Conservation (phyloP, 2,113 vertebrate species). For the Nibea albiflora region DNA sequence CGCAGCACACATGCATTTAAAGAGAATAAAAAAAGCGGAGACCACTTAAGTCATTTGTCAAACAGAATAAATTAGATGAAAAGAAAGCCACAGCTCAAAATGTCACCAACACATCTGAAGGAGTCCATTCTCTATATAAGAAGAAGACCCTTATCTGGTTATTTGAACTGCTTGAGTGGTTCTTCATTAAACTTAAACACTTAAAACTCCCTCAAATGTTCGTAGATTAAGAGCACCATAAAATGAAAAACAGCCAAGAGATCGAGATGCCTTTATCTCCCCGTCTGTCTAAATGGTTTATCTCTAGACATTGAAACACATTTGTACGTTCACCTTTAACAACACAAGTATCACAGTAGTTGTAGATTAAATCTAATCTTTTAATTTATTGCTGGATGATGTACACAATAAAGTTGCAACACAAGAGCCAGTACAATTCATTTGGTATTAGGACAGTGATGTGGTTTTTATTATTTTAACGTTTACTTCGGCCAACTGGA, state of each 20-base stretch:
- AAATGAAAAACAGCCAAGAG: background rate
- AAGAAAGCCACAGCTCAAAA: slow-evolving; percentile 62
- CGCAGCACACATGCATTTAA: slow-evolving; percentile 64
- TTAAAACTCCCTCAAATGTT: background rate
- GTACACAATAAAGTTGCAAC: background rate
- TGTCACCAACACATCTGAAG: slow-evolving; percentile 46
- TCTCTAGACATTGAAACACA: background rate
- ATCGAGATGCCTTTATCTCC: background rate
- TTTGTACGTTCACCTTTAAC: background rate
- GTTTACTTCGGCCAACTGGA: background rate
- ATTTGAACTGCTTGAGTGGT: slow-evolving; percentile 30
- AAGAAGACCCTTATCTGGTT: slow-evolving; percentile 33
- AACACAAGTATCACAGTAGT: background rate
- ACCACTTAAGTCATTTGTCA: slow-evolving; percentile 72
- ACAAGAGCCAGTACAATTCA: background rate
- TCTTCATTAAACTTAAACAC: slow-evolving; percentile 4
- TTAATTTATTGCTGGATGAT: background rate
- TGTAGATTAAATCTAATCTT: background rate
- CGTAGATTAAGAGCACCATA: background rate
- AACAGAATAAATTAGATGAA: slow-evolving; percentile 64
- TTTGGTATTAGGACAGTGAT: background rate
- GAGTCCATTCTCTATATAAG: slow-evolving; percentile 11
- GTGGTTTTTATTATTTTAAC: background rate
- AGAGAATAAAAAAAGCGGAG: slow-evolving; percentile 56
- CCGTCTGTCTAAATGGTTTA: background rate